Evolutionary conservation across 2,797 vertebrate genomes (phyloP).

Genomic region (Cirrhinus molitorella): DNA sequence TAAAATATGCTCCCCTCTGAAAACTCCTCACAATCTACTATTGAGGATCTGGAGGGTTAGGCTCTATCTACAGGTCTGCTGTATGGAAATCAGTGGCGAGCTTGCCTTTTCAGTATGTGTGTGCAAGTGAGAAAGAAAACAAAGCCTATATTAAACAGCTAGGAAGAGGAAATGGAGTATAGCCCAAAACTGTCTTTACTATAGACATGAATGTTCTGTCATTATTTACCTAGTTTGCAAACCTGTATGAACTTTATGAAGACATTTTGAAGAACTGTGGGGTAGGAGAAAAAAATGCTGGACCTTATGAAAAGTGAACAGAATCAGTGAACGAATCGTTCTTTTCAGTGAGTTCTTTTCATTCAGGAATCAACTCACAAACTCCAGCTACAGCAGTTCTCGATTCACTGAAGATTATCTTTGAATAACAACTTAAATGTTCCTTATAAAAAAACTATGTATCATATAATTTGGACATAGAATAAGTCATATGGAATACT

Average conservation of each 20-base stretch:
- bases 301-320: background rate
- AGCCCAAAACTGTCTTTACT: background rate
- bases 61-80: conserved; percentile 20
- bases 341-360: background rate
- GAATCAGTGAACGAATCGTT: background rate
- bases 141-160: background rate
- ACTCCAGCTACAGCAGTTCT: background rate
- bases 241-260: background rate
- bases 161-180: background rate
- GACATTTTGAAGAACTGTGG: background rate
- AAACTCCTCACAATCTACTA: conserved; percentile 37
- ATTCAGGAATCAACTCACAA: too few species aligned
- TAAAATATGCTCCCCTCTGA: conserved; percentile 48
- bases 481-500: background rate
- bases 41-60: conserved; percentile 23
- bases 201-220: background rate
- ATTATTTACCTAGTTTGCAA: background rate
- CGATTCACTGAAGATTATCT: background rate
- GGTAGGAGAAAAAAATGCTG: background rate
- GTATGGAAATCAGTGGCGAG: background rate
- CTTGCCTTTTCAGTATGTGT: background rate
- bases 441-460: background rate
- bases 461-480: background rate
- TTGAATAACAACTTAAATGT: background rate
- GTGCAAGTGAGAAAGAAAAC: background rate